Base-by-base conservation (phyloP, 2,113 vertebrate genomes). In the Pelecanus crispus region DNA sequence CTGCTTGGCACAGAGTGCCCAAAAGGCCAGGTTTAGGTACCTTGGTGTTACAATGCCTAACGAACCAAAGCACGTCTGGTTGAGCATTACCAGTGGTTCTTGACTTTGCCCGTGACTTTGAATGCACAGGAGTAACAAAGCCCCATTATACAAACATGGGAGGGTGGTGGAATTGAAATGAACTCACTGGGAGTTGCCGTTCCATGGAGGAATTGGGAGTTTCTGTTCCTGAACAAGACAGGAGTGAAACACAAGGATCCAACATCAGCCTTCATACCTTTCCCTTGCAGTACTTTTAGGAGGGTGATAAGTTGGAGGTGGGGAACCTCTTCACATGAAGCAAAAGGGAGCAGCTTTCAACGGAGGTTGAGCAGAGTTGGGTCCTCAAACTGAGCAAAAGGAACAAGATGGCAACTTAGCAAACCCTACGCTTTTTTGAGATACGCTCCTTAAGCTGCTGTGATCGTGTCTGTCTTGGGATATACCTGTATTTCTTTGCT, bases 351-450 rank as follows among this genome's bases (percentile, higher is more conserved):
- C 1, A 0, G 3, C n/a, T 52, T 6, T 81, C 17, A 6, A 14
- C 75, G 53, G 21, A 66, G 13, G 6, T 17, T 42, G 62, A 40
- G 45, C 55, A 50, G 29, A 75, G 3, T 2, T 72, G 62, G 4
- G 9, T 55, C 34, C 34, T 86, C 32, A 84, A 47, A 72, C 38
- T 40, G 74, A 81, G 25, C 9, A 73, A 17, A 87, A 94, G 10
- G 32, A 59, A 26, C 17, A 62, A 70, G 68, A 29, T 1, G 10
- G 11, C 22, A 65, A 7, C 12, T 72, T 85, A 50, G 24, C 17
- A 17, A 67, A 0, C 0, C 3, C 13, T 72, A 0, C 0, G 0
- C 4, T 32, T 73, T 47, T 61, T 82, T 1, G 5, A 80, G 58
- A 31, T 61, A 16, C 1, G 2, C 31, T 90, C 32, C 34, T 36